A percentile compares a stretch with the other conserved stretches of the same genome.
Conservation (phyloP, 2,888 invertebrate genomes). For the Tachina lurida region DNA sequence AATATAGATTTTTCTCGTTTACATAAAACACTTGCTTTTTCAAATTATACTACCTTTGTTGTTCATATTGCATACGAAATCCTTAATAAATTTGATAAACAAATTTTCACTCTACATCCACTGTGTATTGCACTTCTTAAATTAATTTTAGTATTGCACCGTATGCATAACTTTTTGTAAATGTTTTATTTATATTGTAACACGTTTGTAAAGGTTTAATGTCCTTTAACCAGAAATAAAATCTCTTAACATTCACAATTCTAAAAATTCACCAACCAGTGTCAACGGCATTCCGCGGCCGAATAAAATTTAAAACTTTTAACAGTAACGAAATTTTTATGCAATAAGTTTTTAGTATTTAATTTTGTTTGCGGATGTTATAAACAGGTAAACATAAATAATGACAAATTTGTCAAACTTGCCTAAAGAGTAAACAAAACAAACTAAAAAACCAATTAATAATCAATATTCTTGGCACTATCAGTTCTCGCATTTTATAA, state of each 20-base stretch:
- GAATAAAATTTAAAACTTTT: slow-evolving; percentile 12
- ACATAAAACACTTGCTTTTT: slow-evolving; percentile 8
- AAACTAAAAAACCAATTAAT: not conserved
- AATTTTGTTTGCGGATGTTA: not conserved
- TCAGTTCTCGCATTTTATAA: not conserved
- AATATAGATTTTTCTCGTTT: not conserved
- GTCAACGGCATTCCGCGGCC: not conserved
- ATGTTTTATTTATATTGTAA: slow-evolving; percentile 10
- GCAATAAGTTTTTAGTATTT: not conserved
- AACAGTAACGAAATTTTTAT: not conserved
- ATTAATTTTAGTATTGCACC: not conserved
- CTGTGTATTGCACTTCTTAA: slow-evolving; percentile 16
- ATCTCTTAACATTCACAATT: not conserved
- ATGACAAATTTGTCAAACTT: slow-evolving; percentile 7
- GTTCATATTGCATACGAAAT: not conserved
- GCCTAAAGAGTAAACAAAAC: not conserved
- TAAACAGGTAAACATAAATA: not conserved
- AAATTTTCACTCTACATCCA: not conserved
- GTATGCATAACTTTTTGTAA: not conserved
- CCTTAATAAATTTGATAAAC: not conserved
- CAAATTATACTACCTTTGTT: not conserved
- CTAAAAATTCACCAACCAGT: not conserved
- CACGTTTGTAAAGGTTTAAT: slow-evolving; percentile 43
- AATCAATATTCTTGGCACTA: slow-evolving; percentile 16
- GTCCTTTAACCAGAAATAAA: slow-evolving; percentile 17